Evolutionary conservation across 2,888 invertebrate genomes (phyloP).

Genomic region (Deroplatys truncata): DNA sequence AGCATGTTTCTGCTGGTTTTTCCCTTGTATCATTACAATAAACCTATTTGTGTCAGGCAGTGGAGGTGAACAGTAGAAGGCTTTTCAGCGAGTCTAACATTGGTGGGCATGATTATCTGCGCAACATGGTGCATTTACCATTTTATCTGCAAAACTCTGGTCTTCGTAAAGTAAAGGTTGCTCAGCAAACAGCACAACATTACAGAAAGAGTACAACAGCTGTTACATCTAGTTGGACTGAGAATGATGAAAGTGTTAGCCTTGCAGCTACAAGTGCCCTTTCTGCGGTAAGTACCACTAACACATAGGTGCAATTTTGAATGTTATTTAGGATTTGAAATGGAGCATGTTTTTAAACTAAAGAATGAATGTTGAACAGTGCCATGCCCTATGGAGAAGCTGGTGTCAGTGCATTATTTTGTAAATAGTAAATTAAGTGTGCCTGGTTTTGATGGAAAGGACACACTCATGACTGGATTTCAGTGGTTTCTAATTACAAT

Average conservation of each 20-base stretch:
- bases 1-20: neutral
- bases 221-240: constrained; percentile 42
- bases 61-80: constrained; percentile 82
- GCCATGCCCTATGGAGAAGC: no score
- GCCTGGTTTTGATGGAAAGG: no score
- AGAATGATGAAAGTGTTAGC: constrained; percentile 52
- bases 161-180: constrained; percentile 79
- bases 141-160: constrained; percentile 98
- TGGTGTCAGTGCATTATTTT: no score
- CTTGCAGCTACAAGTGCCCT: constrained; percentile 46
- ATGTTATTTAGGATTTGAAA: neutral
- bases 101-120: constrained; percentile 89
- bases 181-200: constrained; percentile 71
- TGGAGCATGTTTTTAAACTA: neutral
- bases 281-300: constrained; percentile 45
- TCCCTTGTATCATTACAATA: neutral
- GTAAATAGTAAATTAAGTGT: no score
- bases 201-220: constrained; percentile 45
- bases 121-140: constrained; percentile 95
- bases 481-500: no score
- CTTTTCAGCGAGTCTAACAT: constrained; percentile 88
- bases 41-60: constrained; percentile 55
- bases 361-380: no score
- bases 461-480: no score
- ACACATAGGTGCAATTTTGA: neutral